Conservation (phyloP, 2,113 vertebrate species). For the Camelus bactrianus region DNA sequence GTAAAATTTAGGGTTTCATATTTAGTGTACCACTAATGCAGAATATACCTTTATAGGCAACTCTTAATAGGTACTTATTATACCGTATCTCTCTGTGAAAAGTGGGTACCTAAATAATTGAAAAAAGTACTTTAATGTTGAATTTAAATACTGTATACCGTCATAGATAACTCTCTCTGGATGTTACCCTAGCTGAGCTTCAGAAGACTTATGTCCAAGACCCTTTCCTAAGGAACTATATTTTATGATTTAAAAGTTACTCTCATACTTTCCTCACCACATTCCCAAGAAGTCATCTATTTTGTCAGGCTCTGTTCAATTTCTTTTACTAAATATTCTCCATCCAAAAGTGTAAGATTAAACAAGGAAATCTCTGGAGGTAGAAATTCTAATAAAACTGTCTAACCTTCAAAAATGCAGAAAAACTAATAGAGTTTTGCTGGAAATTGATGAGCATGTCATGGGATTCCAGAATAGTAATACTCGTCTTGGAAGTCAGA, state of each 20-base stretch:
- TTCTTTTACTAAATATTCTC: neutral
- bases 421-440: neutral
- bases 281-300: neutral
- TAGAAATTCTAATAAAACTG: neutral
- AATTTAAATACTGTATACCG: neutral
- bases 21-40: neutral
- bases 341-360: neutral
- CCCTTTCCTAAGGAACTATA: neutral
- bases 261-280: neutral
- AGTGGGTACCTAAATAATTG: neutral
- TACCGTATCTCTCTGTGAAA: neutral
- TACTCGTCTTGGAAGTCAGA: neutral
- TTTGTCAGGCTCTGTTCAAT: neutral
- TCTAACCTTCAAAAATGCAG: neutral
- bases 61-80: neutral
- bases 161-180: neutral
- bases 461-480: neutral
- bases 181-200: neutral
- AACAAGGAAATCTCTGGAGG: neutral
- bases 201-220: neutral
- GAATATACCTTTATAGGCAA: neutral
- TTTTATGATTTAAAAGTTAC: neutral
- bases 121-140: neutral
- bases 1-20: neutral
- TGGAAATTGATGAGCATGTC: neutral